These are phyloP conservation scores for Metopia argyrocephala DNA, from an alignment of 2,888 invertebrate genomes.

Conservation along the genomic window DNA sequence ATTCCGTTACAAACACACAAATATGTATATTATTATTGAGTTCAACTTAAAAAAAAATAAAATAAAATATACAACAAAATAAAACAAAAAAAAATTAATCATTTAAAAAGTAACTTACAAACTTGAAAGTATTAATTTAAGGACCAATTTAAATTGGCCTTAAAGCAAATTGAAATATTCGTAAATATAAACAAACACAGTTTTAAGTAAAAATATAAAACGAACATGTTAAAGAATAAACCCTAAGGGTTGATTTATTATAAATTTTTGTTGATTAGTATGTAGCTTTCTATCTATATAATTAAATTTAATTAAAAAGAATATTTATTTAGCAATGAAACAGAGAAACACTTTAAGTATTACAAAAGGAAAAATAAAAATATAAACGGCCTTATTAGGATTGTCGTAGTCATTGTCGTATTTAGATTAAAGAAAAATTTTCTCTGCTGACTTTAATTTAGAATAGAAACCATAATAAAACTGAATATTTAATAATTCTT, in stretches of 20 bases:
- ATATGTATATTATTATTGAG: no score
- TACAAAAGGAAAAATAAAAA: no score
- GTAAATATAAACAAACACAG: constrained; percentile 7
- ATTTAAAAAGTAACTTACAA: not conserved
- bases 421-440: no score
- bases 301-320: not conserved
- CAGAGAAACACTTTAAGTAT: no score
- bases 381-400: no score
- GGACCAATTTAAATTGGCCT: constrained; percentile 20
- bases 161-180: not conserved
- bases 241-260: constrained; percentile 34
- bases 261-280: constrained; percentile 62
- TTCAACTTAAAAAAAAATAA: not conserved
- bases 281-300: constrained; percentile 47
- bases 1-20: constrained; percentile 72
- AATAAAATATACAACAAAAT: constrained; percentile 5
- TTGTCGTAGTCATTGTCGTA: no score
- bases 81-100: constrained; percentile 18
- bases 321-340: no score
- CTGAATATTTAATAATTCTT: no score
- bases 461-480: no score
- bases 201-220: constrained; percentile 13
- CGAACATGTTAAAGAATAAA: constrained; percentile 4
- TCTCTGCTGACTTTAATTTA: no score
- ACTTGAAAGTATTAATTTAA: constrained; percentile 34